Evolutionary conservation across 1,140 invertebrate species (phyloP), one percentile per base, ranked within the genome.

Genomic region (Bombus superbus): DNA sequence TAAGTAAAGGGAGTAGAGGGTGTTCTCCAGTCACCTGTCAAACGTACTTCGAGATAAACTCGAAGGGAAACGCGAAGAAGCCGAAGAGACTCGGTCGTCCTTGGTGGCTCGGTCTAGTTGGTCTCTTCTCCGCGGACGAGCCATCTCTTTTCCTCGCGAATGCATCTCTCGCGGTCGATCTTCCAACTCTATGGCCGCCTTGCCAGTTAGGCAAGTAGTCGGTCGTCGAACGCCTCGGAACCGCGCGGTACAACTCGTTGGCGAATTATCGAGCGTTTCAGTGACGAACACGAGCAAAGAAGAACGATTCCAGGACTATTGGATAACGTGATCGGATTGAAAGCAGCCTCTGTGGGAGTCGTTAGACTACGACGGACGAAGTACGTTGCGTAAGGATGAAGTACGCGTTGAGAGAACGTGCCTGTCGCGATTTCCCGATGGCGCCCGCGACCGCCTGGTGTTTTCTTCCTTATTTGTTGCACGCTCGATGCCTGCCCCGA

Each of bases 1-100:
- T 38, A 68, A 75, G 64, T 68, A 89, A 83, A 81, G 83, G 71
- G 75, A 77, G 75, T 84, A 88, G 87, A 88, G 90, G 87, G 90
- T 91, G 88, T 86, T 89, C 88, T 83, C 71, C 68, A 89, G 87
- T 81, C 87, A 91, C 81, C 88, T 90, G 88, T 90, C 89, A 90
- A 38, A 72, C 35, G 57, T 53, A 18, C n/a, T n/a, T 15, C 40
- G 11, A 84, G 82, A 90, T 89, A 89, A 89, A 86, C 87, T 66
- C 47, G 73, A 57, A 78, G 62, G 68, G 69, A 69, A 66, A 80
- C 35, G 38, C 18, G 75, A 18, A 28, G 38, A 47, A 62, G 71
- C 35, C n/a, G 76, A 81, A 77, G 78, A 42, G 57, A 71, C 78
- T 86, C 80, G 73, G 2, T 68, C 81, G 82, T 90, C 82, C 88